Conservation (phyloP, 2,113 vertebrate species). For the Colossoma macropomum region DNA sequence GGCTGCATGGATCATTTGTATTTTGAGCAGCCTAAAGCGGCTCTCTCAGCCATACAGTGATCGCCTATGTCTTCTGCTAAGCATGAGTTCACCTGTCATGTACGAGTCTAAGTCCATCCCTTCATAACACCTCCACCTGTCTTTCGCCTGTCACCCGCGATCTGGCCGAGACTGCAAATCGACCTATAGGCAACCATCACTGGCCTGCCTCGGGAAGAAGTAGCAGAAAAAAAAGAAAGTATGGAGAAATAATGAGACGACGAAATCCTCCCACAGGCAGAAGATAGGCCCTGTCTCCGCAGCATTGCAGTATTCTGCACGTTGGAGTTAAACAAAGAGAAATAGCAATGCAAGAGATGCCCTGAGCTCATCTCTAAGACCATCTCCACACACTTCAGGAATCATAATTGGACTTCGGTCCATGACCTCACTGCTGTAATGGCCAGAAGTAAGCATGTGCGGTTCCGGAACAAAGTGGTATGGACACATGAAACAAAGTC, state of each 20-base stretch:
- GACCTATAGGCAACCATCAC: constrained; percentile 20
- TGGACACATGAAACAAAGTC: neutral
- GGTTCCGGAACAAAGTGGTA: neutral
- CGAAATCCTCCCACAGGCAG: constrained; percentile 21
- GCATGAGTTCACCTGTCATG: constrained; percentile 58
- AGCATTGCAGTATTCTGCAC: constrained; percentile 18
- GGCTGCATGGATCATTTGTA: constrained; percentile 33
- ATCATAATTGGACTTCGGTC: constrained; percentile 26
- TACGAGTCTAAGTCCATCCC: constrained; percentile 39
- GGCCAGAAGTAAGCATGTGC: neutral
- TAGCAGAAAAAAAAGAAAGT: neutral
- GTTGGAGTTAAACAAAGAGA: constrained; percentile 22
- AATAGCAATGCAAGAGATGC: neutral
- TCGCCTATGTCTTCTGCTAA: constrained; percentile 40
- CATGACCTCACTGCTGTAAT: neutral
- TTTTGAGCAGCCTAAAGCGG: constrained; percentile 43
- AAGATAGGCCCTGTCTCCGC: neutral
- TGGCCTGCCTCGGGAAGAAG: neutral
- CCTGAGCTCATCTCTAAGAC: constrained; percentile 16
- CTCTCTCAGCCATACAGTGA: constrained; percentile 39
- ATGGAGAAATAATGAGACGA: constrained; percentile 27
- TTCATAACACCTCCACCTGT: constrained; percentile 38
- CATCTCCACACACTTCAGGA: constrained; percentile 22
- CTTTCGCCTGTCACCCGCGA: constrained; percentile 20
- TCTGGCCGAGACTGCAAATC: neutral